Evolutionary conservation across 2,797 vertebrate species (phyloP).

Genomic region (Poliocrania exsul): DNA sequence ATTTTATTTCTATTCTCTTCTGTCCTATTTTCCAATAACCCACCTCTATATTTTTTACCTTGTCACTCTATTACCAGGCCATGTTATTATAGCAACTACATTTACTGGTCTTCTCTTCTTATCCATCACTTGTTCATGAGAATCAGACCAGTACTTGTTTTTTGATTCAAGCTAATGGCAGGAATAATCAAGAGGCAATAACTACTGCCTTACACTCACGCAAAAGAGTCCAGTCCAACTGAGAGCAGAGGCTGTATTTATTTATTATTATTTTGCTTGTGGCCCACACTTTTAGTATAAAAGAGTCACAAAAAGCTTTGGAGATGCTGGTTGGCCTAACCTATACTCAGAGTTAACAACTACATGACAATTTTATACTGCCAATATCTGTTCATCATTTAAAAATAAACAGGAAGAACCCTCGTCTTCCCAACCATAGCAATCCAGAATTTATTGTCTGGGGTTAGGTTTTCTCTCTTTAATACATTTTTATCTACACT

Average conservation of each 20-base stretch:
- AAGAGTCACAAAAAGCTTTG: background rate
- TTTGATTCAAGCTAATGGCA: background rate
- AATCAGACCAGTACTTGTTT: background rate
- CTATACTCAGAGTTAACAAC: background rate
- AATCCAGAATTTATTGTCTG: background rate
- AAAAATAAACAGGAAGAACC: background rate
- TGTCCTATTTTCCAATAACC: background rate
- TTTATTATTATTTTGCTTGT: background rate
- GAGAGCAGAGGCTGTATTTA: background rate
- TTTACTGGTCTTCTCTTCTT: background rate
- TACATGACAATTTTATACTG: background rate
- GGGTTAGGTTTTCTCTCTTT: background rate
- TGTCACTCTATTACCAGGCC: background rate
- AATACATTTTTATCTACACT: background rate
- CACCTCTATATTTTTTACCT: background rate
- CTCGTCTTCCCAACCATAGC: rapidly evolving
- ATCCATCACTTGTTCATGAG: background rate
- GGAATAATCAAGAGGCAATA: background rate
- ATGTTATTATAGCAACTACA: background rate
- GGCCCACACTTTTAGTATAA: background rate
- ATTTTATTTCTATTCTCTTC: background rate
- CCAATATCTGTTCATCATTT: background rate
- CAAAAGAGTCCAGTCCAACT: background rate
- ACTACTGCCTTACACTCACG: background rate
- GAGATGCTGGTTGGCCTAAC: background rate